Evolutionary conservation across 2,888 invertebrate genomes (phyloP), one percentile per base, ranked within the genome.

Genomic region (Stenurella melanura): DNA sequence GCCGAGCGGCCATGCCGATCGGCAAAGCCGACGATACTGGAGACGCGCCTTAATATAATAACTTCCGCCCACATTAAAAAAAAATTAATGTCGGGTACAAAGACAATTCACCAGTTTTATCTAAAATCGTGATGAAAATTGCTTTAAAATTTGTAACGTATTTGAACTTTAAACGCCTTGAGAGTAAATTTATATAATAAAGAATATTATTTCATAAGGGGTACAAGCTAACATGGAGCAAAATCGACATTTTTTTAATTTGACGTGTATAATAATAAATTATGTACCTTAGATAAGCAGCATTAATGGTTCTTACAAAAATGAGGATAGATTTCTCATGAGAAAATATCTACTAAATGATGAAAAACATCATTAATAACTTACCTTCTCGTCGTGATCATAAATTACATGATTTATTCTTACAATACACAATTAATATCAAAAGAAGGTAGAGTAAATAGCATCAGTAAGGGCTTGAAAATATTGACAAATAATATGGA

Each of bases 321-420:
- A 50, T 50, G 50, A 42, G 42, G 42, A 42, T 60, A 26, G 26
- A 63, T 63, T 63, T 60, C 42, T 17, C 63, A 15, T 9, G 63
- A 64, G 64, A 64, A 64, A 64, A 42, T 64, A 64, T 64, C 42
- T 19, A 42, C 42, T 12, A 19, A 30, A 64, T 17, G 42, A 6
- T 15, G 64, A 15, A 64, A n/a, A 63, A 63, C 18, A 64, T 42
- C 64, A 64, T 64, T 64, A 64, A 64, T 64, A 64, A 64, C 64
- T 64, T 64, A 64, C 42, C 42, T 42, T 9, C 17, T 64, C 64
- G 42, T 18, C 26, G 18, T 42, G 64, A 64, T 42, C 42, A 42
- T 64, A 64, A 64, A 64, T 64, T 64, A 64, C 42, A n/a, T 64
- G 64, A 64, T 64, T 64, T 64, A 64, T 64, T 64, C 19, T 64